These are phyloP conservation scores for Plumapathes pennacea DNA, from an alignment of 92 coral and sea anemone genomes.

Conservation along the genomic window DNA sequence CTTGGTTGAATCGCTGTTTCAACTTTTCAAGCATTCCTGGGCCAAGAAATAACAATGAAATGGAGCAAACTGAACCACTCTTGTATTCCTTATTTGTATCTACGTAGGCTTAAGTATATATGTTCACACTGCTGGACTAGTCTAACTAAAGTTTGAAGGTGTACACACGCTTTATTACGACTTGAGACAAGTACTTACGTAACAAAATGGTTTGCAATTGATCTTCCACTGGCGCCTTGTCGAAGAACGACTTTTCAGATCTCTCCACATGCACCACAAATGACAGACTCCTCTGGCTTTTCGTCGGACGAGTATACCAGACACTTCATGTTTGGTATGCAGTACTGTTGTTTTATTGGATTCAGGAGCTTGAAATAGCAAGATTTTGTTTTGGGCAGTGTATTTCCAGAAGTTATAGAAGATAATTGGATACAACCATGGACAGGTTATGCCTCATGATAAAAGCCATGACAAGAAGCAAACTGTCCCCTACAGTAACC, in stretches of 20 bases:
- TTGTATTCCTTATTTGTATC: too few species aligned
- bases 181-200: constrained; percentile 42
- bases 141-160: too few species aligned
- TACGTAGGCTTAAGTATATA: too few species aligned
- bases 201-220: constrained; percentile 42
- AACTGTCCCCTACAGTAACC: constrained; percentile 39
- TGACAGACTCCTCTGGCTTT: constrained; percentile 38
- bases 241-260: constrained; percentile 36
- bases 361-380: constrained; percentile 19
- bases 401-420: constrained; percentile 19
- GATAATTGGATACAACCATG: constrained; percentile 34
- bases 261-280: too few species aligned
- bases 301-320: constrained; percentile 22
- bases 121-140: too few species aligned
- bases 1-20: constrained; percentile 17
- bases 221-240: constrained; percentile 48
- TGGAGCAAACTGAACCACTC: too few species aligned
- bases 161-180: too few species aligned
- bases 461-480: constrained; percentile 31
- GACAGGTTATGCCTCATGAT: constrained; percentile 29
- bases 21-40: constrained; percentile 32
- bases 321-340: constrained; percentile 21
- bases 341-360: constrained; percentile 35
- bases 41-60: too few species aligned
- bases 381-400: constrained; percentile 31